phyloP scores from a whole-genome alignment of 2,113 vertebrate species.

The Octodon degus region DNA sequence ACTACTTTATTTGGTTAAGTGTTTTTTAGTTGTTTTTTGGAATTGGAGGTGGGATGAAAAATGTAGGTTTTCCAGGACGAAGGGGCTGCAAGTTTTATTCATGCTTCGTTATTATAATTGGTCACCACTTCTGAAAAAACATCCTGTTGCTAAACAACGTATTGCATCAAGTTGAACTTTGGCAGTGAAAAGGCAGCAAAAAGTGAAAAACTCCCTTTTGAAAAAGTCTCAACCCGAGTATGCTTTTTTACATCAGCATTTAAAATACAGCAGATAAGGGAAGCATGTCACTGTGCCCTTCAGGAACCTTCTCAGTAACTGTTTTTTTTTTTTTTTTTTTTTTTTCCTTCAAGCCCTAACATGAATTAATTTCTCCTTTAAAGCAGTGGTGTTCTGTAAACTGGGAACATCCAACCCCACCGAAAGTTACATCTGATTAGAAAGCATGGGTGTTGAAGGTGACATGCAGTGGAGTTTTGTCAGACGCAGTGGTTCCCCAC shows the following conservation, averaged over 20 bases:
- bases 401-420: background rate
- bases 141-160: background rate
- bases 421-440: background rate
- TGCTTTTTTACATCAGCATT: slow-evolving; percentile 8
- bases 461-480: background rate
- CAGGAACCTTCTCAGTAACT: background rate
- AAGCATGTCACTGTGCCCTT: background rate
- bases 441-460: slow-evolving; percentile 4
- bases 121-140: background rate
- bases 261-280: slow-evolving; percentile 15
- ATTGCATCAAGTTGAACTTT: background rate
- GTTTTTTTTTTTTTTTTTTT: too few species aligned
- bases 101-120: background rate
- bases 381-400: slow-evolving; percentile 43
- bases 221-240: background rate
- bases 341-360: slow-evolving; percentile 27
- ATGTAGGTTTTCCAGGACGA: background rate
- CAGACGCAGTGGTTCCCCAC: background rate
- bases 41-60: background rate
- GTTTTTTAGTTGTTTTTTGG: background rate
- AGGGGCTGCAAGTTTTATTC: background rate
- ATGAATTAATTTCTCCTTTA: slow-evolving; percentile 47
- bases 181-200: background rate
- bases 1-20: background rate
- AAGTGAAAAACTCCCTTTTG: slow-evolving; percentile 20